phyloP scores from a whole-genome alignment of 2,888 invertebrate species.

The Athalia cordata region DNA sequence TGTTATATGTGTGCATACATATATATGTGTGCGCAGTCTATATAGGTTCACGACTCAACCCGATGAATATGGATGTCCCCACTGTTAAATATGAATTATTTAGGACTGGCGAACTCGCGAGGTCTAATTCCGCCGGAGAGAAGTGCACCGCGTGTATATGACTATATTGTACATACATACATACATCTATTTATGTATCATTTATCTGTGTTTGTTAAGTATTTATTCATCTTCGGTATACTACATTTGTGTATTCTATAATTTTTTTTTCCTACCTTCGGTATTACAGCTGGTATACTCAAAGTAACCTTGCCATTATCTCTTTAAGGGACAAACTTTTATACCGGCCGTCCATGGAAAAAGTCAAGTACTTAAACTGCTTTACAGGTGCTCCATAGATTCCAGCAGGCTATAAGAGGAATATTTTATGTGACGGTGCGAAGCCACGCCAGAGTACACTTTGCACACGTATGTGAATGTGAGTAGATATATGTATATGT shows the following conservation, averaged over 20 bases:
- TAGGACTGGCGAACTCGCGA: conserved; percentile 26
- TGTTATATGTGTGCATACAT: too few species aligned
- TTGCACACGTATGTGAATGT: neutral
- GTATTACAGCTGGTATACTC: neutral
- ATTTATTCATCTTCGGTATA: conserved; percentile 2
- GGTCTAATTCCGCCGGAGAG: conserved; percentile 25
- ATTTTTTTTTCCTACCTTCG: neutral
- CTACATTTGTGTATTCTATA: too few species aligned
- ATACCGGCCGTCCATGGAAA: conserved; percentile 10
- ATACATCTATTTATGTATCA: neutral
- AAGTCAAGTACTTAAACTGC: conserved; percentile 36
- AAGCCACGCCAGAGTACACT: conserved; percentile 19
- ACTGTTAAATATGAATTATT: conserved; percentile 40
- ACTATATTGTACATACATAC: neutral
- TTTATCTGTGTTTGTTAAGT: neutral
- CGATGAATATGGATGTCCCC: conserved; percentile 35
- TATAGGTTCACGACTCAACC: conserved; percentile 16
- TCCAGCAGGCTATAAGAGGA: conserved; percentile 6
- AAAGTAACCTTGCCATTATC: neutral
- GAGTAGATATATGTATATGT: neutral
- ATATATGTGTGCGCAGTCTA: conserved; percentile 17
- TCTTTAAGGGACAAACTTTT: conserved; percentile 11
- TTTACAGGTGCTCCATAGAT: conserved; percentile 42
- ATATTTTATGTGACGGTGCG: conserved; percentile 35
- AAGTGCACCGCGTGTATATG: neutral